phyloP scores from a whole-genome alignment of 2,113 vertebrate genomes.

The Zeus faber region DNA sequence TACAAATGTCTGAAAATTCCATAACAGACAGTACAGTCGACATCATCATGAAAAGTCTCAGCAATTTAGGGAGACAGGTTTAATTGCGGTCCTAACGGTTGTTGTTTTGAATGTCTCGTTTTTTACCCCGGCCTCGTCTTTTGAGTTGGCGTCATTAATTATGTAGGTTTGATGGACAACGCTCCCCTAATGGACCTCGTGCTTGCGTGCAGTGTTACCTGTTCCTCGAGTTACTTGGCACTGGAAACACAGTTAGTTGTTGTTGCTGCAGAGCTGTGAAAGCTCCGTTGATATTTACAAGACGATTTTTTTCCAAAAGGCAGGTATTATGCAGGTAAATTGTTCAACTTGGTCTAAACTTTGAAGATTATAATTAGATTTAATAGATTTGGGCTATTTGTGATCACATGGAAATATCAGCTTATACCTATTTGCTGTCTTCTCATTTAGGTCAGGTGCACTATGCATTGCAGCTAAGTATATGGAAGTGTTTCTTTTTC shows the following conservation, averaged over 20 bases:
- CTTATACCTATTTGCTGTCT: neutral
- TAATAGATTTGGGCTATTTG: neutral
- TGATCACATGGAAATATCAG: neutral
- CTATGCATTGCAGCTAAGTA: neutral
- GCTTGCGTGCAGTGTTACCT: constrained; percentile 44
- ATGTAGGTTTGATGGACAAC: constrained; percentile 28
- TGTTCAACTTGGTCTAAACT: neutral
- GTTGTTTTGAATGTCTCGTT: neutral
- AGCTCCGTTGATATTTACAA: constrained; percentile 17
- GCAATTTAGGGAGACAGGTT: neutral
- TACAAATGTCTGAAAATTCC: neutral
- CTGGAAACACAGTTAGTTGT: constrained; percentile 38
- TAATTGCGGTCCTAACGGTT: neutral
- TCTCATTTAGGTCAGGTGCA: neutral
- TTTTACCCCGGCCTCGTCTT: no score
- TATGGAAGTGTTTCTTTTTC: neutral
- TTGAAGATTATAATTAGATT: neutral
- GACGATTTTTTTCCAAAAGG: neutral
- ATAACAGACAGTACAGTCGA: neutral
- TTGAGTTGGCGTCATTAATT: constrained; percentile 50
- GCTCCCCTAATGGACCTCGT: constrained; percentile 12
- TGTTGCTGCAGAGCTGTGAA: constrained; percentile 21
- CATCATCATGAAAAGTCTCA: neutral
- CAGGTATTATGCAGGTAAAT: constrained; percentile 58
- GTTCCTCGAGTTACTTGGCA: constrained; percentile 55